These are phyloP conservation scores for Nomada fucata DNA, from an alignment of 2,888 invertebrate species.

Conservation along the genomic window DNA sequence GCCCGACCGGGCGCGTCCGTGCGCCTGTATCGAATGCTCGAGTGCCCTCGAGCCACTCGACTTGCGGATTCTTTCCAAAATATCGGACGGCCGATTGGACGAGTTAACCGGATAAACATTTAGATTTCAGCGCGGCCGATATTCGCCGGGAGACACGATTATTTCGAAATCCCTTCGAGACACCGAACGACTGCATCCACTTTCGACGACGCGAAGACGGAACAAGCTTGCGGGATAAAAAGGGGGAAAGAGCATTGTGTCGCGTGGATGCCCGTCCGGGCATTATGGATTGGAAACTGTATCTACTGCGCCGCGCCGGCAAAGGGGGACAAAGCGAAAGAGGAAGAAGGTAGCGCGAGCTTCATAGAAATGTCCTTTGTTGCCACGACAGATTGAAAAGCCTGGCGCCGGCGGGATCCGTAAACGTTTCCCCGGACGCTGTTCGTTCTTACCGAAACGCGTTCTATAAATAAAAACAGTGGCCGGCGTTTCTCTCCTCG, in stretches of 20 bases:
- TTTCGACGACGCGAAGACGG: neutral
- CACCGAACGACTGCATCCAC: conserved; percentile 10
- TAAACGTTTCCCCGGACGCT: conserved; percentile 11
- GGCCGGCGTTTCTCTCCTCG: neutral
- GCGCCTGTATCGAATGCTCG: neutral
- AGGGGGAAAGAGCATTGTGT: conserved; percentile 45
- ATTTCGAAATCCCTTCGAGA: conserved; percentile 21
- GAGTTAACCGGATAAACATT: conserved; percentile 16
- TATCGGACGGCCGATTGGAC: conserved; percentile 19
- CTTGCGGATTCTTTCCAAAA: conserved; percentile 32
- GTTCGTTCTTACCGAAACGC: neutral
- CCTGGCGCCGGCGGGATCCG: neutral
- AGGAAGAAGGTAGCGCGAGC: conserved; percentile 17
- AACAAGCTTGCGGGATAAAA: conserved; percentile 18
- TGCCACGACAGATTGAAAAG: conserved; percentile 41
- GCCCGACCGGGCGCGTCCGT: neutral
- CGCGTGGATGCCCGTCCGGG: conserved; percentile 31
- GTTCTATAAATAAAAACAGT: neutral
- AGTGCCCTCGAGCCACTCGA: conserved; percentile 14
- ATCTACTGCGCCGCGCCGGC: neutral
- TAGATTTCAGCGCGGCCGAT: neutral
- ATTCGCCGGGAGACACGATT: too few relatives aligned
- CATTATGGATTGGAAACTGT: conserved; percentile 59
- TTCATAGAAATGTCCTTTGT: conserved; percentile 47
- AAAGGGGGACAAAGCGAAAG: conserved; percentile 35